Base-by-base conservation (phyloP, 2,797 vertebrate genomes). In the Astyanax mexicanus region DNA sequence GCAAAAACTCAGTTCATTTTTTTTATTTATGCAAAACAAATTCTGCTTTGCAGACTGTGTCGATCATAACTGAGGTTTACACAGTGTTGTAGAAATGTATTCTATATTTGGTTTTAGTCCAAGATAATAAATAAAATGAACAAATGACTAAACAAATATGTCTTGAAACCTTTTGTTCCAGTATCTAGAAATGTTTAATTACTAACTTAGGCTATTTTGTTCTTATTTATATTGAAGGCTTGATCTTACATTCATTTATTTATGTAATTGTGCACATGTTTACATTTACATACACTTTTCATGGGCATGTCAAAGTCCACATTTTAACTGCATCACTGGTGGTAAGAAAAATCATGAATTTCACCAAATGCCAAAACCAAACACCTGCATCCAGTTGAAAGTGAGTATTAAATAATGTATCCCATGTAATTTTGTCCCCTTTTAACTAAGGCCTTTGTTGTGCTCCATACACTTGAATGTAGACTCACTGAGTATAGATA, bases 31-130 rank as follows among this genome's bases (percentile, higher is more conserved):
- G 69, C 69, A 77, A 76, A 81, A 79, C 17, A 42, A 69, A 51
- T 72, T 83, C 79, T 78, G 74, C 78, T 78, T 80, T 78, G 76
- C 80, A 77, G 71, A 84, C 69, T 81, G 61, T 84, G 58, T 84
- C 73, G 79, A 72, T 83, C 74, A 74, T 62, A 55, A 62, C 75
- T 19, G 55, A 74, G 57, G 51, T 72, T 81, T 77, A 75, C 80
- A 84, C 84, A 80, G 72, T 84, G 76, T 70, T 84, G 69, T 79
- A 77, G 49, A 72, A 57, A 71, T 47, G 35, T 65, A 52, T 79
- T 82, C 54, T 77, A 76, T 77, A 74, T 78, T 73, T 77, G 73
- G 38, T 76, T 74, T 82, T 81, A 75, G 75, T 80, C 72, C 35
- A 58, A 83, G 80, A 60, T 69, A 49, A 51, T 42, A 65, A 70